Evolutionary conservation across 1,140 invertebrate species (phyloP), one percentile per base, ranked within the genome.

Genomic region (Carposina sasakii): DNA sequence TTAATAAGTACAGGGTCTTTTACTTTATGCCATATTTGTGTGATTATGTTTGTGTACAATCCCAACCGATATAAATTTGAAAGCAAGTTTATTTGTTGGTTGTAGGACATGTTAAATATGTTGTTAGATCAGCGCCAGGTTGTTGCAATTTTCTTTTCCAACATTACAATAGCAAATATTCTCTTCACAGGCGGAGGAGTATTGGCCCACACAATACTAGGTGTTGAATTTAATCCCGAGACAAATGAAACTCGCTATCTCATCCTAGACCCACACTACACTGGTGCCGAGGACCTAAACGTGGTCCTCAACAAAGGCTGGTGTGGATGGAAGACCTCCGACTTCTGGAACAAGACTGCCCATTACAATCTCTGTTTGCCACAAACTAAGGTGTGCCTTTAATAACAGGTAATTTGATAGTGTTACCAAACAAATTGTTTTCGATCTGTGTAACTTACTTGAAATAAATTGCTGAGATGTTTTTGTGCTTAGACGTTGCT

Each of bases 251-350:
- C 93, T 0, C 92, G 93, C 62, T 99, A 97, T 86, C 81, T 99
- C 1, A 96, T 99, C 57, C 85, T 99, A 5, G 98, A 99, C 89
- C 98, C 98, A 0, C 98, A 99, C 87, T 99, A 98, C 71, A 97
- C 94, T 0, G 98, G 97, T 0, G 63, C 81, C 3, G 94, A 96
- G 71, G 89, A 95, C 56, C 71, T 96, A 37, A 75, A 82, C 20
- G 87, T 86, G 0, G 90, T 96, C 36, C 78, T 92, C 28, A 89
- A 78, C 33, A 94, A 97, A 87, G 96, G 96, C 2, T 98, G 96
- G 95, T 97, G 96, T 79, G 93, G 92, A 2, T 99, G 96, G 96
- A 98, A 98, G 78, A 90, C 88, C 16, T 85, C 90, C 39, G 90
- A 94, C 49, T 98, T 98, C 82, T 98, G 96, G 96, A 91, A 92